A percentile compares a stretch with the other conserved stretches of the same genome.
Conservation (phyloP, 2,113 vertebrate genomes). For the Australoheros scitulus region DNA sequence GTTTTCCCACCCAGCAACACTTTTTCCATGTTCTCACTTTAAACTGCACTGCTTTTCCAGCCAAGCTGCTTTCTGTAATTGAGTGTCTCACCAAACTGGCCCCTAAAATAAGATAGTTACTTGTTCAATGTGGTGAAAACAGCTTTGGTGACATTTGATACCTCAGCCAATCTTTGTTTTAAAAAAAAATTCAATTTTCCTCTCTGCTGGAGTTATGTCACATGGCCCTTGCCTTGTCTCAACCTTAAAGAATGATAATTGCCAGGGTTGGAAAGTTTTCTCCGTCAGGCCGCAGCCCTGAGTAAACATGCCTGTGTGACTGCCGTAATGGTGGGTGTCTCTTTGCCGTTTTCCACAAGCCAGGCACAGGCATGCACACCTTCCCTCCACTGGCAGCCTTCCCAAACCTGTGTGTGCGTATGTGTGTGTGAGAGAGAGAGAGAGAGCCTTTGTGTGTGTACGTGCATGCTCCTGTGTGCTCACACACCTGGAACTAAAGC, state of each 20-base stretch:
- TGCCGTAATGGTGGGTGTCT: conserved; percentile 78
- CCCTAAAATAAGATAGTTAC: conserved; percentile 13
- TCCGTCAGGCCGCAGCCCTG: conserved; percentile 75
- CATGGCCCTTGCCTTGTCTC: conserved; percentile 65
- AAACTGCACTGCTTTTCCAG: not conserved
- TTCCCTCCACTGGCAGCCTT: conserved; percentile 66
- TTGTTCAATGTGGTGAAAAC: conserved; percentile 13
- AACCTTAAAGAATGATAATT: conserved; percentile 82
- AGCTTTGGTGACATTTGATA: conserved; percentile 40
- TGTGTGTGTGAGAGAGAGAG: not conserved
- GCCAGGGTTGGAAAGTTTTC: conserved; percentile 77
- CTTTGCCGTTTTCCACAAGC: conserved; percentile 73
- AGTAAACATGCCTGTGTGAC: conserved; percentile 81
- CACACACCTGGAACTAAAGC: conserved; percentile 73
- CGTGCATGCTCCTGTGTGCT: conserved; percentile 22
- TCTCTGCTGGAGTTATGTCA: conserved; percentile 71
- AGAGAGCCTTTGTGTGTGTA: conserved; percentile 39
- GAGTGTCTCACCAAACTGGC: not conserved
- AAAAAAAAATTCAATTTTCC: conserved; percentile 21
- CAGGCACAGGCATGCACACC: conserved; percentile 76
- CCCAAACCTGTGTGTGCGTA: conserved; percentile 44
- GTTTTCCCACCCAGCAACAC: conserved; percentile 10
- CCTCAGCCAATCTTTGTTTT: conserved; percentile 25
- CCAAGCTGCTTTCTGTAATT: not conserved
- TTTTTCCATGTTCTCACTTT: conserved; percentile 16